phyloP scores from a whole-genome alignment of 2,888 invertebrate species.

The Minunthozetes semirufus region DNA sequence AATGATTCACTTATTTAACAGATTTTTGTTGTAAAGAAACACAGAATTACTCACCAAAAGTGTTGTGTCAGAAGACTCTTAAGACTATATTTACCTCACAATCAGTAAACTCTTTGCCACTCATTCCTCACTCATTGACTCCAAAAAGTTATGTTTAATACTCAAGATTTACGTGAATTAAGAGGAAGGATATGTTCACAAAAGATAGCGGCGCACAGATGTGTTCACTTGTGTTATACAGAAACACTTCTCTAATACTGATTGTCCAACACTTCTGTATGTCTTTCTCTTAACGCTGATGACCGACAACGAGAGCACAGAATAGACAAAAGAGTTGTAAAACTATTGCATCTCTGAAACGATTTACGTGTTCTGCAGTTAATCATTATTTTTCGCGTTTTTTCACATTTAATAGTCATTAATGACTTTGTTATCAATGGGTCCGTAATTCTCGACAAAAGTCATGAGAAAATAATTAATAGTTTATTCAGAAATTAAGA shows the following conservation, averaged over 20 bases:
- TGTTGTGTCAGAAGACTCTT: background rate
- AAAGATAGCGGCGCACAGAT: background rate
- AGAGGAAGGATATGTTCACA: slow-evolving; percentile 20
- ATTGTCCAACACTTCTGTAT: background rate
- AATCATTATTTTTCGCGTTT: background rate
- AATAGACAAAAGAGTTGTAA: background rate
- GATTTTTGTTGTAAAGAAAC: slow-evolving; percentile 7
- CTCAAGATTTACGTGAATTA: background rate
- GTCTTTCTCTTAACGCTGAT: background rate
- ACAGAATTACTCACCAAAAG: background rate
- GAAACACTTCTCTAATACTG: background rate
- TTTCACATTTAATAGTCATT: slow-evolving; percentile 1
- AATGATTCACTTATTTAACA: slow-evolving; percentile 1
- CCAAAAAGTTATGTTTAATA: slow-evolving; percentile 9
- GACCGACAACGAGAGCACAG: background rate
- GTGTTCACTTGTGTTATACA: background rate
- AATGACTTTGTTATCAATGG: background rate
- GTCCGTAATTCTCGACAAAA: too few relatives aligned
- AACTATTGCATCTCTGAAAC: background rate
- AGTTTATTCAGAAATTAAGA: background rate
- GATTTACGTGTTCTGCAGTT: background rate
- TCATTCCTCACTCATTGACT: background rate
- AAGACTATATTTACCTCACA: background rate
- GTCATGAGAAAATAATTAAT: background rate
- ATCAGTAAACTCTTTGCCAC: background rate